These are phyloP conservation scores for Chanos chanos DNA, from an alignment of 2,797 vertebrate species.

Conservation along the genomic window DNA sequence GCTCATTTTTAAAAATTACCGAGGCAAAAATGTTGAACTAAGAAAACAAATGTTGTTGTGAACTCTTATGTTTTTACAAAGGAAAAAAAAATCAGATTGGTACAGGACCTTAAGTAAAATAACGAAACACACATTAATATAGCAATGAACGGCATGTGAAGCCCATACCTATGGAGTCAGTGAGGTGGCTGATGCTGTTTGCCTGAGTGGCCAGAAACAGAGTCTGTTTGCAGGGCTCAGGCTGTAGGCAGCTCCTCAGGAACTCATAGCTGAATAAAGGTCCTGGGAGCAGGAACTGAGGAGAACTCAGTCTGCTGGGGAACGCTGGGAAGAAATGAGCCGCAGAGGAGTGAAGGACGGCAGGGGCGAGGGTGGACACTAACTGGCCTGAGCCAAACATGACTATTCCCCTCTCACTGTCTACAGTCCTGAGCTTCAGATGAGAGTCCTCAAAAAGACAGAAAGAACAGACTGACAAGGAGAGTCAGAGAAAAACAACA, in stretches of 20 bases:
- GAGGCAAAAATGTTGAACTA: no score
- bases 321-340: constrained; percentile 73
- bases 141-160: not conserved
- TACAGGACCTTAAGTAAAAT: no score
- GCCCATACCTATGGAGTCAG: constrained; percentile 69
- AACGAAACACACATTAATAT: not conserved
- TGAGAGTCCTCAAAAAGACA: no score
- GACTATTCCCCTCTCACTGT: no score
- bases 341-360: constrained; percentile 69
- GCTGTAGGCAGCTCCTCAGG: constrained; percentile 73
- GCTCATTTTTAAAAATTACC: no score
- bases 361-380: constrained; percentile 68
- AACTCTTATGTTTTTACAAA: no score
- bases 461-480: not conserved
- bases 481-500: not conserved
- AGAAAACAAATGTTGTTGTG: no score
- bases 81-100: no score
- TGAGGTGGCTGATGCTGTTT: constrained; percentile 52
- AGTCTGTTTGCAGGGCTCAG: constrained; percentile 74
- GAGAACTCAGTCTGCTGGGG: constrained; percentile 61
- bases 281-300: constrained; percentile 70
- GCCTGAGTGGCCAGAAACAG: constrained; percentile 68
- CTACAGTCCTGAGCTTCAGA: no score
- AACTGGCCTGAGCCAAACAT: constrained; percentile 77
- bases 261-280: constrained; percentile 77